Evolutionary conservation across 2,888 invertebrate genomes (phyloP).

Genomic region (Stenurella melanura): DNA sequence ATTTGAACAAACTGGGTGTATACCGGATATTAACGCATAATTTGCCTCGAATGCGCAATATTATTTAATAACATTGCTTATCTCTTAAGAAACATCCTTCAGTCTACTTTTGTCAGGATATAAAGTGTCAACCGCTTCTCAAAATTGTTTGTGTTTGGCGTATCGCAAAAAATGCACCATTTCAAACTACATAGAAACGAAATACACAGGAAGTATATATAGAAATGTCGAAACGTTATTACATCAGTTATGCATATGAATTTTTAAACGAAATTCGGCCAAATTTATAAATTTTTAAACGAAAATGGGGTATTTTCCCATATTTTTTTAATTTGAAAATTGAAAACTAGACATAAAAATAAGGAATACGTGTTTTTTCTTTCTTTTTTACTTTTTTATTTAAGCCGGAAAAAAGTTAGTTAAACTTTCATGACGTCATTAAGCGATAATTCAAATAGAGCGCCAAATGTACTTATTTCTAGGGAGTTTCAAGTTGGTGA

Average conservation of each 20-base stretch:
- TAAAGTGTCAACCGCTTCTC: conserved; percentile 24
- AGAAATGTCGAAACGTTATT: neutral
- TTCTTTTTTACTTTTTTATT: too few relatives aligned
- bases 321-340: too few relatives aligned
- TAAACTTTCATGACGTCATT: too few relatives aligned
- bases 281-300: too few relatives aligned
- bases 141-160: conserved; percentile 1
- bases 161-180: conserved; percentile 9
- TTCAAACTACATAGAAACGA: neutral
- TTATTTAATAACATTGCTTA: conserved; percentile 24
- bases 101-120: conserved; percentile 24
- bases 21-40: conserved; percentile 2
- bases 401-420: too few relatives aligned
- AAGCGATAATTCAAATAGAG: too few relatives aligned
- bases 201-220: neutral
- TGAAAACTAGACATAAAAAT: too few relatives aligned
- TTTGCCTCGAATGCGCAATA: neutral
- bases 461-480: too few relatives aligned
- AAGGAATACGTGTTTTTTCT: too few relatives aligned
- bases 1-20: neutral
- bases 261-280: neutral
- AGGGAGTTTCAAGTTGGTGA: too few relatives aligned
- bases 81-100: conserved; percentile 41
- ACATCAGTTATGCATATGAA: neutral
- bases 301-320: too few relatives aligned